Percentiles rank a stretch among this genome's conserved stretches.
Evolutionary conservation across 2,797 vertebrate species (phyloP).

Genomic region (Pteronotus mesoamericanus): DNA sequence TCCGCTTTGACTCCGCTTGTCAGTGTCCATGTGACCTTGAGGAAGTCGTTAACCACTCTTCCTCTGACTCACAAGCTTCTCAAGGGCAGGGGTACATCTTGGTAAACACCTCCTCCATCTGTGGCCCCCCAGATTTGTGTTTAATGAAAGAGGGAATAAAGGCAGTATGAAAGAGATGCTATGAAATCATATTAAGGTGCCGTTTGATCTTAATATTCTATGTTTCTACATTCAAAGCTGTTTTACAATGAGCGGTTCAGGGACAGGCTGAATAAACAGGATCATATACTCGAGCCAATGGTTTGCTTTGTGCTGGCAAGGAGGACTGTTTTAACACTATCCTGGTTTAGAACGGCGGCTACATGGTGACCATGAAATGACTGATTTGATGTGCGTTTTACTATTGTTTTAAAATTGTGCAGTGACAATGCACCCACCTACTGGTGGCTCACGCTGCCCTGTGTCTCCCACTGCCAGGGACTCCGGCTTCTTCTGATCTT

Average conservation of each 20-base stretch:
- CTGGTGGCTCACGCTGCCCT: background rate
- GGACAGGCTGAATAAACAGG: background rate
- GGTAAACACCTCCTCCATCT: background rate
- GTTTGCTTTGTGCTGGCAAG: background rate
- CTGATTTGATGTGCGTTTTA: background rate
- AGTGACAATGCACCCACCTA: background rate
- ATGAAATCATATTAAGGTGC: background rate
- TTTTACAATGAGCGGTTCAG: background rate
- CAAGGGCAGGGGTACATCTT: background rate
- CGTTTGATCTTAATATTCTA: background rate
- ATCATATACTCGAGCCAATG: background rate
- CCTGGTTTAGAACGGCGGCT: background rate
- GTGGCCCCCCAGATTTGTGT: background rate
- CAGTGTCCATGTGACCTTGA: background rate
- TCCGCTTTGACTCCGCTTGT: background rate
- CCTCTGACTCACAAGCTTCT: background rate
- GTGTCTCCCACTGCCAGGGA: fast-evolving
- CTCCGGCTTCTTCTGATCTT: background rate
- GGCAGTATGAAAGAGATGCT: background rate
- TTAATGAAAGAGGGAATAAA: background rate
- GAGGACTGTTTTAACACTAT: background rate
- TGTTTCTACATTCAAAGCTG: background rate
- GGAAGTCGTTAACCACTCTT: background rate
- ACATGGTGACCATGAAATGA: background rate
- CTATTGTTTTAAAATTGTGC: background rate